Base-by-base conservation (phyloP, 2,797 vertebrate species). In the Cyclura pinguis region DNA sequence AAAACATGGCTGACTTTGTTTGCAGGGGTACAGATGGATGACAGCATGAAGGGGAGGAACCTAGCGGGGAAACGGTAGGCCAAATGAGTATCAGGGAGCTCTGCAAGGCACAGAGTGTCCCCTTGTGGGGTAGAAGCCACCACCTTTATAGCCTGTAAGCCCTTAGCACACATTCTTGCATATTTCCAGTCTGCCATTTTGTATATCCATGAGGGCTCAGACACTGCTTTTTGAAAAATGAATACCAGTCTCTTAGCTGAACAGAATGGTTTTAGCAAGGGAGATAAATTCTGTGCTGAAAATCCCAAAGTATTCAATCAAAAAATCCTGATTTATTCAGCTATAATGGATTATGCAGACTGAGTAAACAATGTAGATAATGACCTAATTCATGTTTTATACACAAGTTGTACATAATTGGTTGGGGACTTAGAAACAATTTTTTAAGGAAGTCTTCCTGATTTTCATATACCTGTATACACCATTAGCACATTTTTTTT, bases 371-470 rank as follows among this genome's bases (percentile, higher is more conserved):
- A 16, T 35, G 57, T 55, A 4, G 24, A 52, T 42, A 69, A 47
- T 77, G 84, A 27, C 88, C 42, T 76, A 89, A 27, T 85, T 50
- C 50, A 67, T 22, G 32, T 80, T 89, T 89, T 80, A 69, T 69
- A 69, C 27, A 57, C 76, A 72, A 38, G 42, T 57, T 29, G 32
- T 50, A 13, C 35, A 59, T 85, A 78, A 64, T 83, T 78, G 29
- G 27, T n/a, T 47, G 55, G 35, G 29, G 38, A 42, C 13, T 83
- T 74, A 57, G 20, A 55, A 76, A 59, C 78, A 9, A 35, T 38
- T 89, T 84, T 76, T 67, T n/a, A 80, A 67, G 42, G 59, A 52
- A 22, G 29, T 80, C 20, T 20, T 8, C 20, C 12, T 27, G 20
- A 18, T 83, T 84, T 84, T 50, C 73, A 38, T 52, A 77, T 29